phyloP scores from a whole-genome alignment of 2,113 vertebrate genomes.

The Psammodynastes pulverulentus region DNA sequence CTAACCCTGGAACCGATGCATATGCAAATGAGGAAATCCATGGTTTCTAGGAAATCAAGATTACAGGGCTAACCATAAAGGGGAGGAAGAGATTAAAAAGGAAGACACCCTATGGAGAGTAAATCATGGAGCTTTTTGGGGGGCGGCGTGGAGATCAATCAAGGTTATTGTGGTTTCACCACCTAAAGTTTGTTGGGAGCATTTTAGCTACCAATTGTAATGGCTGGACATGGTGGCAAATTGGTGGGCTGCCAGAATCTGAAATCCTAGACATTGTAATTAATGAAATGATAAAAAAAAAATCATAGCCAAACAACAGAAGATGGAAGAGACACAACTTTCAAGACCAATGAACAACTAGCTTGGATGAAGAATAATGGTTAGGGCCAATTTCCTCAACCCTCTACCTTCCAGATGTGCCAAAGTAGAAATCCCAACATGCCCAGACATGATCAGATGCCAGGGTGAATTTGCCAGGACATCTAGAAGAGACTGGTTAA shows the following conservation, averaged over 20 bases:
- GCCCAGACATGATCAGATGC: not conserved
- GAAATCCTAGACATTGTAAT: not conserved
- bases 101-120: too few species aligned
- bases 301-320: not conserved
- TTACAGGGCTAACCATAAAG: not conserved
- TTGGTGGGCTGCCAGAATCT: not conserved
- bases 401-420: not conserved
- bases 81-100: not conserved
- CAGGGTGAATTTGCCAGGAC: not conserved
- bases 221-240: not conserved
- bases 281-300: not conserved
- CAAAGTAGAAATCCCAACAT: not conserved
- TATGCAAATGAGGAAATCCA: not conserved
- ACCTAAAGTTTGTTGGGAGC: not conserved
- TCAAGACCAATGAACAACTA: not conserved
- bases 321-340: not conserved
- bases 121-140: not conserved
- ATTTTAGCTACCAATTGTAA: not conserved
- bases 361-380: not conserved
- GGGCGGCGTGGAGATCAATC: not conserved
- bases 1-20: not conserved
- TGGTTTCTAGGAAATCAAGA: not conserved
- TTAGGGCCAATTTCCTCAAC: not conserved
- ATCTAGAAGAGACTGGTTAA: not conserved
- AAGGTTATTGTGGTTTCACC: not conserved